Evolutionary conservation across 2,888 invertebrate species (phyloP).

Genomic region (Hirudinaria manillensis): DNA sequence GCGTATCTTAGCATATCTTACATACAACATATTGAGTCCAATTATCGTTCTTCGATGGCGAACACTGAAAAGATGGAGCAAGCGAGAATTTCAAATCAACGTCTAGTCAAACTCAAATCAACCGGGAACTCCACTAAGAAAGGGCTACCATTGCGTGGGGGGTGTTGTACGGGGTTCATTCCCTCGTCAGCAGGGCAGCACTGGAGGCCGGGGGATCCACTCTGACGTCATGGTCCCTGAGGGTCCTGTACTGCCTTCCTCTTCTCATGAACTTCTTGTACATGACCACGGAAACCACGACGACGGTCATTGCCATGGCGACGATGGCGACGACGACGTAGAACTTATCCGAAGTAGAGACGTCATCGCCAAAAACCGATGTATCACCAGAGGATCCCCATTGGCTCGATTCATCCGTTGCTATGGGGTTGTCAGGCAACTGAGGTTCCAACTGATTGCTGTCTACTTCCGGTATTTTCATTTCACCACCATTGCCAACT

Average conservation of each 20-base stretch:
- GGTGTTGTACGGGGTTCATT: no score
- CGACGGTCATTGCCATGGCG: neutral
- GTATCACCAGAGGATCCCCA: no score
- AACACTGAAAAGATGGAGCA: no score
- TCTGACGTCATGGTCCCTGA: slow-evolving; percentile 25
- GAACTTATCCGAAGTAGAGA: slow-evolving; percentile 4
- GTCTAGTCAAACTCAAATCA: no score
- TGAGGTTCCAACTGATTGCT: neutral
- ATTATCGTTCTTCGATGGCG: no score
- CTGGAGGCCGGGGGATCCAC: slow-evolving; percentile 25
- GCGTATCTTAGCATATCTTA: no score
- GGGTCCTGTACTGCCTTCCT: slow-evolving; percentile 2
- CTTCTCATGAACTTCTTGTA: slow-evolving; percentile 15
- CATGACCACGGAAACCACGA: slow-evolving; percentile 15
- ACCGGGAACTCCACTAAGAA: no score
- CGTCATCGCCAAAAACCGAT: neutral
- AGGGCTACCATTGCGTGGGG: no score
- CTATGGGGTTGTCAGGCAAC: neutral
- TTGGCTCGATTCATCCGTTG: neutral
- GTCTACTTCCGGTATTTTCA: neutral
- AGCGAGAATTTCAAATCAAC: no score
- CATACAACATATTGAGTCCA: no score
- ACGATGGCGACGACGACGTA: slow-evolving; percentile 18
- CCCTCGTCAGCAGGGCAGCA: slow-evolving; percentile 12
- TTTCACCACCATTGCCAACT: neutral